A percentile compares a stretch with the other conserved stretches of the same genome.
Conservation (phyloP, 2,888 invertebrate species). For the Endotricha flammealis region DNA sequence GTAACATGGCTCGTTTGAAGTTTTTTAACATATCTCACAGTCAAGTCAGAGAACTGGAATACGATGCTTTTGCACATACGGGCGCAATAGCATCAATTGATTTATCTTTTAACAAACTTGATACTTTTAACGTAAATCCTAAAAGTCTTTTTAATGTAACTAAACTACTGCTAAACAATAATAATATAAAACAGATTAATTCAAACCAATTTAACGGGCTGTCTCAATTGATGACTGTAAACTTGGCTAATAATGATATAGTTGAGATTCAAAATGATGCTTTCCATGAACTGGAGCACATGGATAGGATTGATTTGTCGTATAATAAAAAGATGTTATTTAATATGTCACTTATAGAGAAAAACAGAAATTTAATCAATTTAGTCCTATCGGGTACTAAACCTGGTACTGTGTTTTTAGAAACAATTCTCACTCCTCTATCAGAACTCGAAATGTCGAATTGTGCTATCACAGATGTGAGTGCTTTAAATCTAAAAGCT, state of each 20-base stretch:
- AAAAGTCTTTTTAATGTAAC: conserved; percentile 35
- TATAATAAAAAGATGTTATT: conserved; percentile 38
- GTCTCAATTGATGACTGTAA: conserved; percentile 27
- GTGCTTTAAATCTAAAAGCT: conserved; percentile 27
- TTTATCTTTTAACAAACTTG: conserved; percentile 46
- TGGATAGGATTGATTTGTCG: conserved; percentile 45
- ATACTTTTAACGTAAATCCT: conserved; percentile 40
- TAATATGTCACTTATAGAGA: conserved; percentile 24
- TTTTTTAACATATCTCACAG: conserved; percentile 47
- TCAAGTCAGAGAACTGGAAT: conserved; percentile 38
- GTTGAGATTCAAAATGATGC: conserved; percentile 24
- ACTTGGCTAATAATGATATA: conserved; percentile 38
- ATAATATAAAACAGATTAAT: conserved; percentile 34
- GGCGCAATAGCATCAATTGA: conserved; percentile 42
- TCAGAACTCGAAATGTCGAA: conserved; percentile 33
- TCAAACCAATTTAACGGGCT: conserved; percentile 29
- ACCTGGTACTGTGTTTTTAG: conserved; percentile 27
- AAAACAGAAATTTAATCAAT: conserved; percentile 24
- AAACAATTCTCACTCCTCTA: conserved; percentile 23
- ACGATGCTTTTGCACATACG: conserved; percentile 41
- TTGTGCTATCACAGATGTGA: conserved; percentile 33
- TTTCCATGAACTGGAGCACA: conserved; percentile 31
- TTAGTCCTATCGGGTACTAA: conserved; percentile 40
- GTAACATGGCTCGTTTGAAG: conserved; percentile 40
- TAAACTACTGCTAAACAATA: conserved; percentile 41